Conservation (phyloP, 2,888 invertebrate genomes). For the Megalurothrips usitatus region DNA sequence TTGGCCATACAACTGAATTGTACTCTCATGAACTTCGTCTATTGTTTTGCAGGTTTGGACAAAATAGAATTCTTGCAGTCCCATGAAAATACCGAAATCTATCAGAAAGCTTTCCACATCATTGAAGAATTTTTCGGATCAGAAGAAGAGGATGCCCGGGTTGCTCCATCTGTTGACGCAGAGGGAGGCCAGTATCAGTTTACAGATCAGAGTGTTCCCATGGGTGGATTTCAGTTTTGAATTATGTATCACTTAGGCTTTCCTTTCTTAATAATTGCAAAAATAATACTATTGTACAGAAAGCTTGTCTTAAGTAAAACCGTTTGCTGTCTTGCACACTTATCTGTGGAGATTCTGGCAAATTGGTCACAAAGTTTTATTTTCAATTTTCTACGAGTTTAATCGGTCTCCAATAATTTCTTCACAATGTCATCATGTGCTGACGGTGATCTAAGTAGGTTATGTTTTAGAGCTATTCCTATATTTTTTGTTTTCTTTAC, state of each 20-base stretch:
- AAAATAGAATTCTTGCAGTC: constrained; percentile 97
- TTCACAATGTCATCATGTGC: background rate
- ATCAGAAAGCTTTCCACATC: constrained; percentile 94
- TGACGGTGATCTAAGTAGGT: background rate
- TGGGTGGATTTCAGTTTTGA: constrained; percentile 79
- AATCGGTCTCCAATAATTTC: background rate
- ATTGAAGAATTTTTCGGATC: constrained; percentile 93
- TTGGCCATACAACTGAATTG: background rate
- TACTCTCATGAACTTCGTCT: constrained; percentile 15
- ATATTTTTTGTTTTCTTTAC: background rate
- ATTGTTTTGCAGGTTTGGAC: constrained; percentile 72
- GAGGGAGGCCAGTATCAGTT: constrained; percentile 65
- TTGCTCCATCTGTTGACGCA: constrained; percentile 72
- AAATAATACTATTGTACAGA: background rate
- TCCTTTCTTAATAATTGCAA: background rate
- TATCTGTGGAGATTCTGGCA: background rate
- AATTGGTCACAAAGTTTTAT: background rate
- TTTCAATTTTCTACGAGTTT: background rate
- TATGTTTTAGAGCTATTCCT: background rate
- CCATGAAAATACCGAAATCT: constrained; percentile 94
- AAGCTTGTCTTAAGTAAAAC: background rate
- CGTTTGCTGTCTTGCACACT: background rate
- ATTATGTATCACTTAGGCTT: constrained; percentile 34
- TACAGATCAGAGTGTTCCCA: constrained; percentile 66
- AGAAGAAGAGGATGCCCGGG: constrained; percentile 75